Percentiles rank a stretch among this genome's conserved stretches.
These are phyloP conservation scores for Micromys minutus DNA, from an alignment of 2,113 vertebrate species.

Conservation along the genomic window DNA sequence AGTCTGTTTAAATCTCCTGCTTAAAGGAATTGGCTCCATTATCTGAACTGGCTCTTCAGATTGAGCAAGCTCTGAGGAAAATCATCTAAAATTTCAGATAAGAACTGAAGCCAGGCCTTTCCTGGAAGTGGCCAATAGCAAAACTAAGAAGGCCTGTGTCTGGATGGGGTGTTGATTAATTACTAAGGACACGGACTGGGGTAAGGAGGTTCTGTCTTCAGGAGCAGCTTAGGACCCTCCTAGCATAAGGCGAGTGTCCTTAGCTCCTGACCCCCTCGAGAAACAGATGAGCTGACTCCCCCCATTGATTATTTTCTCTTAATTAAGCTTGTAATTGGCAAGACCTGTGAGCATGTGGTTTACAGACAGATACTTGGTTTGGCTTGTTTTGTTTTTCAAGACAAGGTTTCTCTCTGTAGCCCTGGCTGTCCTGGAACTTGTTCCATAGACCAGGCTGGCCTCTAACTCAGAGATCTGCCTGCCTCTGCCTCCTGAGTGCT, in stretches of 20 bases:
- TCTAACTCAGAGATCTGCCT: neutral
- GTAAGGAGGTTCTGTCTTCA: conserved; percentile 58
- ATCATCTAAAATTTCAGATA: conserved; percentile 77
- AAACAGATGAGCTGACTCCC: no score
- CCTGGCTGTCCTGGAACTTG: neutral
- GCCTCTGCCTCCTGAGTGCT: neutral
- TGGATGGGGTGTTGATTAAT: conserved; percentile 68
- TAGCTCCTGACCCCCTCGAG: no score
- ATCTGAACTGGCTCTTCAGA: conserved; percentile 69
- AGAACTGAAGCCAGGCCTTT: conserved; percentile 71
- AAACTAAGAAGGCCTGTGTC: conserved; percentile 72
- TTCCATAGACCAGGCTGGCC: neutral
- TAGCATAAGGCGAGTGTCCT: conserved; percentile 44
- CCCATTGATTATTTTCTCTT: conserved; percentile 37
- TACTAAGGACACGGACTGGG: conserved; percentile 65
- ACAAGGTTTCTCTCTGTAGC: neutral
- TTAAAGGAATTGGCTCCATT: conserved; percentile 67
- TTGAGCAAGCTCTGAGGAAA: conserved; percentile 57
- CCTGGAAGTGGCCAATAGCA: conserved; percentile 71
- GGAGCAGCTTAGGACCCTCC: neutral
- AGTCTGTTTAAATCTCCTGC: conserved; percentile 64
- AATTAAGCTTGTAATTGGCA: conserved; percentile 41
- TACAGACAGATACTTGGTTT: conserved; percentile 13
- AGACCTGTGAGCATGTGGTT: conserved; percentile 32
- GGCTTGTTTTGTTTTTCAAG: neutral